These are phyloP conservation scores for Hippoglossus stenolepis DNA, from an alignment of 2,113 vertebrate species.

Conservation along the genomic window DNA sequence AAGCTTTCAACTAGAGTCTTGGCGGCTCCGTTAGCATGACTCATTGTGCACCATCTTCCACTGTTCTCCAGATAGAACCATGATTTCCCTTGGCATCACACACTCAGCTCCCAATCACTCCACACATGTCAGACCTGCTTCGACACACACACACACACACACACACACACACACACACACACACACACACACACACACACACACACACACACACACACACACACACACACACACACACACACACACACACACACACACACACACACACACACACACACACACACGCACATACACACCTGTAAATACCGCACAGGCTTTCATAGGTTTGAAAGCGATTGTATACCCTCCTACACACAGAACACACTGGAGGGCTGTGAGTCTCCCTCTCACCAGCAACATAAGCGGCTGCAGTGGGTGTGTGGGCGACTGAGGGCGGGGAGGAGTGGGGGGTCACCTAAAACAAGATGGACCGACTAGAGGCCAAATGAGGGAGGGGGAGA, in stretches of 20 bases:
- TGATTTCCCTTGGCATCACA: constrained; percentile 57
- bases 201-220: background rate
- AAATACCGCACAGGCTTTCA: constrained; percentile 24
- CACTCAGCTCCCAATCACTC: constrained; percentile 49
- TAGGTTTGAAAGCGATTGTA: constrained; percentile 26
- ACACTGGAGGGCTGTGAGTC: constrained; percentile 37
- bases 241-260: constrained; percentile 30
- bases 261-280: constrained; percentile 36
- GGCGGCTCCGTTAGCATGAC: constrained; percentile 52
- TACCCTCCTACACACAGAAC: constrained; percentile 37
- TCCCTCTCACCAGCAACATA: constrained; percentile 32
- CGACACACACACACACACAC: background rate
- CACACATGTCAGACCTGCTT: constrained; percentile 20
- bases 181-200: constrained; percentile 34
- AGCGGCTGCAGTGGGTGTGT: constrained; percentile 36
- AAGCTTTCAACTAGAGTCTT: constrained; percentile 59
- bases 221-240: constrained; percentile 32
- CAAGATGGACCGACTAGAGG: constrained; percentile 42
- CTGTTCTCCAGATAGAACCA: constrained; percentile 44
- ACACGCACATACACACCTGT: constrained; percentile 39
- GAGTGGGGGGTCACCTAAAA: constrained; percentile 47
- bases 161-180: constrained; percentile 32
- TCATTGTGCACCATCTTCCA: constrained; percentile 57
- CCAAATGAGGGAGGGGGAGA: constrained; percentile 38
- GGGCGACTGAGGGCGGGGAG: constrained; percentile 30